A percentile compares a stretch with the other conserved stretches of the same genome.
Conservation (phyloP, 2,113 vertebrate species). For the Piprites chloris region DNA sequence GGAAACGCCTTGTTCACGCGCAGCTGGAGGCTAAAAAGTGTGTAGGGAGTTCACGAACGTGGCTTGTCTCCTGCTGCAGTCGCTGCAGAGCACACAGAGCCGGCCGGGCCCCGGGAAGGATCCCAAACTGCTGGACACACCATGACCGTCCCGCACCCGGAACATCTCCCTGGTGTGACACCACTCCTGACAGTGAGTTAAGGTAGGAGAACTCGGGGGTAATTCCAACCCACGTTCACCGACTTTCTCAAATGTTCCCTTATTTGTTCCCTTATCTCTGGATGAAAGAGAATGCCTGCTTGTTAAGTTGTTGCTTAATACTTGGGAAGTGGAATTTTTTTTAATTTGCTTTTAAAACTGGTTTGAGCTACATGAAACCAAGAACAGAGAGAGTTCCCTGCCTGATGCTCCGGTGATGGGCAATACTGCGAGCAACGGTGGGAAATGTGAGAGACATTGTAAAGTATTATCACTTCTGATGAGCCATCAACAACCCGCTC, state of each 20-base stretch:
- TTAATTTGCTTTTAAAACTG: background rate
- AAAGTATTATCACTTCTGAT: background rate
- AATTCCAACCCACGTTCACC: background rate
- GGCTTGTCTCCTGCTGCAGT: background rate
- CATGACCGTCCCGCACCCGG: background rate
- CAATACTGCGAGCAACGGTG: background rate
- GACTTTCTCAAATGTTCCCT: background rate
- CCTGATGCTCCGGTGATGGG: background rate
- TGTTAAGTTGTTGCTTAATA: background rate
- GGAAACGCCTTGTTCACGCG: constrained; percentile 71
- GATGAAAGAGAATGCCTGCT: background rate
- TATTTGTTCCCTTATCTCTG: background rate
- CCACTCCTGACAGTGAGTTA: background rate
- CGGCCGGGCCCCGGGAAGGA: background rate
- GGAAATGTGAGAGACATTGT: background rate
- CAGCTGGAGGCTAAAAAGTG: constrained; percentile 67
- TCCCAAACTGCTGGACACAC: background rate
- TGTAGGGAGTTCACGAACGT: constrained; percentile 29
- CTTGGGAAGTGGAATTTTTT: background rate
- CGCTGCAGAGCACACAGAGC: background rate
- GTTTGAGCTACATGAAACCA: background rate
- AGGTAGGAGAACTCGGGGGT: constrained; percentile 53
- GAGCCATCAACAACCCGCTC: background rate
- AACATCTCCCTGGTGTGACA: background rate
- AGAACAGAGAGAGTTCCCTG: background rate